Evolutionary conservation across 2,113 vertebrate species (phyloP), one percentile per base, ranked within the genome.

Genomic region (Pachycephala philippinensis): DNA sequence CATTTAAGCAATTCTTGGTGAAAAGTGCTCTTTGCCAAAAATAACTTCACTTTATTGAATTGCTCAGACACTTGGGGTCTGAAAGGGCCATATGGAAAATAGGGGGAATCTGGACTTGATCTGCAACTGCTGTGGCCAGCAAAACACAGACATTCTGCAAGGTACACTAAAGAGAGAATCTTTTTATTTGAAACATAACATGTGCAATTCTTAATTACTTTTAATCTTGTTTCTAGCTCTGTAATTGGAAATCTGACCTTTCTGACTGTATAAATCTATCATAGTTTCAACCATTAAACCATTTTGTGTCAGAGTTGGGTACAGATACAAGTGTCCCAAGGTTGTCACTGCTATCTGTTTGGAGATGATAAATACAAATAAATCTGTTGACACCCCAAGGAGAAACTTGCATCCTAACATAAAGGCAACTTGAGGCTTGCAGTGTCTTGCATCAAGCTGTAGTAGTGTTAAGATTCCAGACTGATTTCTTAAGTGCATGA

Each of bases 11-110:
- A 27, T 61, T 78, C 39, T 75, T 82, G 42, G 61, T 82, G 85
- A 75, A 84, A 82, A 87, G 70, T 79, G 37, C 23, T 79, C 56
- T 82, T 87, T 92, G 91, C 85, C 85, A 88, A 95, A 93, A 93
- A 70, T 45, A 90, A 85, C n/a, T 79, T 71, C 2, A 52, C 42
- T 84, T 79, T 85, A 53, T 71, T 82, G 63, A 95, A 69, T 87
- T 64, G 33, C 47, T 70, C 47, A 39, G 50, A 39, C 28, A 37
- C 39, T 12, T 7, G 16, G 42, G 15, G 13, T 57, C 39, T 50
- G 40, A 66, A 84, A 52, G 7, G 14, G 22, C 27, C 53, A 6
- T 10, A 5, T 21, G 60, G 65, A 64, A 42, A 69, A 44, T 3
- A 5, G 10, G 16, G 40, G n/a, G 49, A 39, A 23, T 59, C 12